Conservation (phyloP, 2,113 vertebrate species). For the Colinus virginianus region DNA sequence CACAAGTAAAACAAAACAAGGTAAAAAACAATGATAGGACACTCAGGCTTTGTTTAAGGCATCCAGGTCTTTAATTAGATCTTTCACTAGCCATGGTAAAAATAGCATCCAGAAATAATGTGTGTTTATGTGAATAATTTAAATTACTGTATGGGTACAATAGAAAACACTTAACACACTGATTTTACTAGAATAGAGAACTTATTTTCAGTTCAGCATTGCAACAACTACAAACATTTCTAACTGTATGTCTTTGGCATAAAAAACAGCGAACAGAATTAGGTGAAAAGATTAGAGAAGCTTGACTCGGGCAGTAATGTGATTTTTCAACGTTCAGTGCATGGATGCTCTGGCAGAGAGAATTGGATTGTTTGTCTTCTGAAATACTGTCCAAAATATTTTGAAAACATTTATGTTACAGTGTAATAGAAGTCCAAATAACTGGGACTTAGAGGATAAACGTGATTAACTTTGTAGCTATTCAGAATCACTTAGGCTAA, state of each 20-base stretch:
- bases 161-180: not conserved
- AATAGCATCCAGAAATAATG: not conserved
- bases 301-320: constrained; percentile 1
- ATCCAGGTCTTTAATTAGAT: not conserved
- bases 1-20: not conserved
- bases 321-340: constrained; percentile 29
- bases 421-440: constrained; percentile 20
- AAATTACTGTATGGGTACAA: not conserved
- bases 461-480: constrained; percentile 16
- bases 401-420: constrained; percentile 27
- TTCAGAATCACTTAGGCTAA: not conserved
- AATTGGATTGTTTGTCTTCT: constrained; percentile 21
- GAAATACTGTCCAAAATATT: constrained; percentile 44
- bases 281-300: constrained; percentile 31
- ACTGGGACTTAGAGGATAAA: constrained; percentile 1
- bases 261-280: constrained; percentile 27
- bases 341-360: not conserved
- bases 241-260: not conserved
- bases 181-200: not conserved
- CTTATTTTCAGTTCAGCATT: not conserved
- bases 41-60: not conserved
- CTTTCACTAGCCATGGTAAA: not conserved
- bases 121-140: constrained; percentile 6
- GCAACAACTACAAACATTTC: not conserved
- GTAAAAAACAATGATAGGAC: not conserved